Evolutionary conservation across 2,888 invertebrate species (phyloP).

Genomic region (Eutolmus rufibarbis): DNA sequence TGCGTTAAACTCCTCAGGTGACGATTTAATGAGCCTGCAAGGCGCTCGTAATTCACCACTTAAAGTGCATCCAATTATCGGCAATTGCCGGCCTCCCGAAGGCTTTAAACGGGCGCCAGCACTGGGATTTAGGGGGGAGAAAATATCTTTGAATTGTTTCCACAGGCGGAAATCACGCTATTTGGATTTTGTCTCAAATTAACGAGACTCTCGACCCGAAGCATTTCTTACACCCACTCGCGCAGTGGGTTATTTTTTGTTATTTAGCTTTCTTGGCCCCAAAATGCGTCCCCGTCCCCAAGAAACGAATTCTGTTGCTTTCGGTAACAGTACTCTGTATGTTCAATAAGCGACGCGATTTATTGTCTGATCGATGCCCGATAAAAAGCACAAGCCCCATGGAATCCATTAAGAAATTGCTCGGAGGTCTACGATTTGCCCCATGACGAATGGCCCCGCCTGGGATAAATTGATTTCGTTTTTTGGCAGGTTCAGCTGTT

Average conservation of each 20-base stretch:
- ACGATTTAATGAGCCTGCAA: constrained; percentile 34
- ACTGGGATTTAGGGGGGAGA: neutral
- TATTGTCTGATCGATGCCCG: constrained; percentile 10
- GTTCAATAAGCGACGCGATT: neutral
- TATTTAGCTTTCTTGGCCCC: neutral
- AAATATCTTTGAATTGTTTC: neutral
- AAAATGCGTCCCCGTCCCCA: neutral
- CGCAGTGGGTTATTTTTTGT: neutral
- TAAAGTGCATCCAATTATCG: neutral
- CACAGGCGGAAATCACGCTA: neutral
- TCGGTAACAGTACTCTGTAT: neutral
- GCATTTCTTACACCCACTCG: neutral
- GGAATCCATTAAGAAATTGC: constrained; percentile 27
- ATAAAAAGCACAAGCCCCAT: constrained; percentile 8
- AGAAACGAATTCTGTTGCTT: neutral
- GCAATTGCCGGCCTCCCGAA: neutral
- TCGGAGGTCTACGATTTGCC: constrained; percentile 1
- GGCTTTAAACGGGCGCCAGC: neutral
- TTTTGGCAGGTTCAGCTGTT: neutral
- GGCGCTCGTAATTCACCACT: constrained; percentile 1
- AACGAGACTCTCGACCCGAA: neutral
- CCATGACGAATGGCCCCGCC: neutral
- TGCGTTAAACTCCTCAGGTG: constrained; percentile 31
- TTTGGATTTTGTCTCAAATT: neutral
- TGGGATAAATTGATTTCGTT: neutral